Conservation (phyloP, 1,140 invertebrate species). For the Meloidogyne exigua region DNA sequence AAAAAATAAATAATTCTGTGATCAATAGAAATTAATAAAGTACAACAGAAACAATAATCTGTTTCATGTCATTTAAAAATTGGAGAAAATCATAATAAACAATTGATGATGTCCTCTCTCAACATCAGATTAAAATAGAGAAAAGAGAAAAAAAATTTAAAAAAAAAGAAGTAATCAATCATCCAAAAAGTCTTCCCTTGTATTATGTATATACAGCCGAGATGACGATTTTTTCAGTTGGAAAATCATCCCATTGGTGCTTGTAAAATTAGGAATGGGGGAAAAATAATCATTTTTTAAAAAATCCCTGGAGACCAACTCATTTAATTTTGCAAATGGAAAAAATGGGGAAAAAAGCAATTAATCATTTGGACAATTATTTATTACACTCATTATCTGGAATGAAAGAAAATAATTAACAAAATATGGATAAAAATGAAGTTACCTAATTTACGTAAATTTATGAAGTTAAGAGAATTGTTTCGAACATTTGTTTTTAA, state of each 20-base stretch:
- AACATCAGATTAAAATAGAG: slow-evolving; percentile 7
- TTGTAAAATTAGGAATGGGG: background rate
- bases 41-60: background rate
- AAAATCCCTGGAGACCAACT: background rate
- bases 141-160: background rate
- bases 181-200: background rate
- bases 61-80: background rate
- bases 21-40: background rate
- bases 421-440: too few relatives aligned
- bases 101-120: background rate
- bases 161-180: background rate
- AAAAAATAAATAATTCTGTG: background rate
- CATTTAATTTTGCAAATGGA: background rate
- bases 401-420: background rate
- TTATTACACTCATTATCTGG: background rate
- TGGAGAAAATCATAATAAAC: background rate
- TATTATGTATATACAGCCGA: background rate
- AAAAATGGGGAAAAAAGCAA: background rate
- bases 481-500: too few relatives aligned
- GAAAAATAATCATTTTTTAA: background rate
- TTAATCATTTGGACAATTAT: background rate
- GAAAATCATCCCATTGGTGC: background rate
- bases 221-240: background rate
- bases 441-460: too few relatives aligned
- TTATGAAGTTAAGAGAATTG: too few relatives aligned